These are phyloP conservation scores for Altica lythri DNA, from an alignment of 2,888 invertebrate genomes.

Conservation along the genomic window DNA sequence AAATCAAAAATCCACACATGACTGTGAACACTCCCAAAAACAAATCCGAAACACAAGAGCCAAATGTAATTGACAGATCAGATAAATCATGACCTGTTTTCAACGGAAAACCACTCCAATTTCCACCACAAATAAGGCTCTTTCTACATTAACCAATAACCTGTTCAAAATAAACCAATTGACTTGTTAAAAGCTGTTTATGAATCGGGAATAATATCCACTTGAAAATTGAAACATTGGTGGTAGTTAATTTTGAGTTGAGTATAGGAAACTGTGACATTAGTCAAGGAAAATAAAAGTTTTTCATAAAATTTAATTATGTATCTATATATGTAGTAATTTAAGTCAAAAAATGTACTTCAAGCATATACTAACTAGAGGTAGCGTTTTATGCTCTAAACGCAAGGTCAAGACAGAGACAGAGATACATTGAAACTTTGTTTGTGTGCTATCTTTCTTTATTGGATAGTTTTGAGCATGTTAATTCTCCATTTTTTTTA, in stretches of 20 bases:
- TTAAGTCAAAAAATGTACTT: too few species aligned
- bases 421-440: too few species aligned
- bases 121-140: constrained; percentile 18
- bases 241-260: constrained; percentile 38
- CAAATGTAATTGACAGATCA: constrained; percentile 36
- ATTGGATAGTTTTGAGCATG: too few species aligned
- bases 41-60: constrained; percentile 29
- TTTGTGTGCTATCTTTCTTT: too few species aligned
- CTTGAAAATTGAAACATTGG: constrained; percentile 53
- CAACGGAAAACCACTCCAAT: constrained; percentile 27
- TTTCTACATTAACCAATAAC: constrained; percentile 34
- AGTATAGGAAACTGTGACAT: constrained; percentile 8
- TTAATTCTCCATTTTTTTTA: too few species aligned
- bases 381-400: too few species aligned
- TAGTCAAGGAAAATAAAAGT: too few species aligned
- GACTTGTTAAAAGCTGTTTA: constrained; percentile 53
- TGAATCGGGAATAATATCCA: constrained; percentile 49
- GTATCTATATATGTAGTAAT: too few species aligned
- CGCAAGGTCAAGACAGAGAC: too few species aligned
- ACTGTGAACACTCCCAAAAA: constrained; percentile 15
- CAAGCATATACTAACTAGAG: too few species aligned
- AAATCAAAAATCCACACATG: constrained; percentile 22
- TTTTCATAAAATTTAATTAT: too few species aligned
- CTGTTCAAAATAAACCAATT: constrained; percentile 49
- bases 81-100: constrained; percentile 32